Evolutionary conservation across 2,113 vertebrate genomes (phyloP), one percentile per base, ranked within the genome.

Genomic region (Datnioides undecimradiatus): DNA sequence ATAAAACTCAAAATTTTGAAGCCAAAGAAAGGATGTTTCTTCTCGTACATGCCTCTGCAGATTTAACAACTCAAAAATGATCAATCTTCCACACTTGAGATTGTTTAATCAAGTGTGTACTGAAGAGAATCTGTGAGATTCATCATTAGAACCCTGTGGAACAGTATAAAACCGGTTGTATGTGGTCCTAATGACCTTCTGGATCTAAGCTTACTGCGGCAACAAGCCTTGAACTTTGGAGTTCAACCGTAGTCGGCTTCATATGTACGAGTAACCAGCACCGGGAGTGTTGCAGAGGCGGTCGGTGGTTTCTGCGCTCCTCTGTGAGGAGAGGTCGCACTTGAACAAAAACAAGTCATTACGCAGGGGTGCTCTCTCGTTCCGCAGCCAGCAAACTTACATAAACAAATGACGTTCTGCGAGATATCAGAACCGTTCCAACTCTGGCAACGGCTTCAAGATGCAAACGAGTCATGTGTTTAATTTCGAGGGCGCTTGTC

Each of bases 291-390:
- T 49, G 27, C 25, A 54, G 48, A 49, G 38, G 68, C 21, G 38
- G 23, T 70, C 58, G 51, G 58, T 33, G 40, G 41, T 73, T 52
- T 80, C 14, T 57, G 25, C 31, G 19, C 33, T 54, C 36, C 33
- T 54, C 36, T 58, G 34, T 76, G 51, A 74, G 25, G 29, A 72
- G 59, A 54, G 75, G 64, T 79, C 68, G 73, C 58, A 79, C 80
- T 74, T 79, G 34, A 89, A 84, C 51, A 45, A 45, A 89, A 90
- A 76, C 79, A 80, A 83, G 62, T 71, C 64, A 57, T 84, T 75
- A 74, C 10, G 14, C 46, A 49, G 74, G 31, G 58, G 55, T 34
- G 60, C 62, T 63, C 73, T 45, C 60, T 68, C 77, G 29, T 58
- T 85, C 48, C 38, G 63, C 7, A 34, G 79, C 43, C 16, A 67